Evolutionary conservation across 2,797 vertebrate genomes (phyloP).

Genomic region (Amazona ochrocephala): DNA sequence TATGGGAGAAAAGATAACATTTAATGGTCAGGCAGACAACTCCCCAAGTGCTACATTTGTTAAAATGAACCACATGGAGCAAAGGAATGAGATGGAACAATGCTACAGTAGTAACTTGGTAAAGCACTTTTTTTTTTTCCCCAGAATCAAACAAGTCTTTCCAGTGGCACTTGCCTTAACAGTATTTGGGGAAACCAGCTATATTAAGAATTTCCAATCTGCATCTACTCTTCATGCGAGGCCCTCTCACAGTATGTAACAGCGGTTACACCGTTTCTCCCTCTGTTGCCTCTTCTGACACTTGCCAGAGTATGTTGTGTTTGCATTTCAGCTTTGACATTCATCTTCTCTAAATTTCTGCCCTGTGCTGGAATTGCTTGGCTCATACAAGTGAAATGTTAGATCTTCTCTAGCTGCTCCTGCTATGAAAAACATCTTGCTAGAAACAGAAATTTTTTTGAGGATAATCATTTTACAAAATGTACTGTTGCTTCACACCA

Average conservation of each 20-base stretch:
- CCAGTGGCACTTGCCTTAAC: not conserved
- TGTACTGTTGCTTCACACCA: not conserved
- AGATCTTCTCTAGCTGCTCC: not conserved
- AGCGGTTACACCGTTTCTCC: not conserved
- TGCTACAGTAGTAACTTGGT: not conserved
- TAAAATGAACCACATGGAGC: not conserved
- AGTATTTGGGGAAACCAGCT: not conserved
- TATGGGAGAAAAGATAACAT: not conserved
- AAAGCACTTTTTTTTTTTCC: not conserved
- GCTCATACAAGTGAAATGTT: not conserved
- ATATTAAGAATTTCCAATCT: not conserved
- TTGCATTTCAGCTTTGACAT: not conserved
- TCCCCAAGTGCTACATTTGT: not conserved
- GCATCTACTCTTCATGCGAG: not conserved
- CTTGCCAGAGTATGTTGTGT: not conserved
- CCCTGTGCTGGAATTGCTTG: slow-evolving; percentile 35
- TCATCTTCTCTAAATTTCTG: not conserved
- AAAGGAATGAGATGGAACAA: not conserved
- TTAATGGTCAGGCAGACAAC: not conserved
- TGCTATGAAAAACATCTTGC: slow-evolving; percentile 3
- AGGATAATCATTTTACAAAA: not conserved
- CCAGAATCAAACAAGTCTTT: not conserved
- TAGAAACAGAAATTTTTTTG: not conserved
- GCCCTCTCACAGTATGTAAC: not conserved
- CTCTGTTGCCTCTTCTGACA: not conserved